Percentiles rank a stretch among this genome's conserved stretches.
These are phyloP conservation scores for human DNA, from an alignment of 2,113 vertebrate genomes.

Conservation along the genomic window GRCh38 chr22:41902001-41902500, in stretches of 20 bases:
- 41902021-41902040: neutral
- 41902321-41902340: neutral
- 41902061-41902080: neutral
- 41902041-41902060: neutral
- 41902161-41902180: neutral
- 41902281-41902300: fast-evolving
- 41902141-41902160: neutral
- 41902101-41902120: neutral
- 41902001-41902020: neutral
- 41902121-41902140: neutral
- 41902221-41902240: fast-evolving
- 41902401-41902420: neutral
- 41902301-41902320: neutral
- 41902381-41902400: neutral
- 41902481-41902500: neutral
- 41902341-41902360: neutral
- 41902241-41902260: neutral
- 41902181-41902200: fast-evolving
- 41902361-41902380: neutral
- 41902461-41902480: neutral
- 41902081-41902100: neutral
- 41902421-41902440: neutral
- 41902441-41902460: neutral
- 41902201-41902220: neutral
- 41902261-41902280: neutral